A percentile compares a stretch with the other conserved stretches of the same genome.
Conservation (phyloP, 2,797 vertebrate genomes). For the Sternotherus odoratus region DNA sequence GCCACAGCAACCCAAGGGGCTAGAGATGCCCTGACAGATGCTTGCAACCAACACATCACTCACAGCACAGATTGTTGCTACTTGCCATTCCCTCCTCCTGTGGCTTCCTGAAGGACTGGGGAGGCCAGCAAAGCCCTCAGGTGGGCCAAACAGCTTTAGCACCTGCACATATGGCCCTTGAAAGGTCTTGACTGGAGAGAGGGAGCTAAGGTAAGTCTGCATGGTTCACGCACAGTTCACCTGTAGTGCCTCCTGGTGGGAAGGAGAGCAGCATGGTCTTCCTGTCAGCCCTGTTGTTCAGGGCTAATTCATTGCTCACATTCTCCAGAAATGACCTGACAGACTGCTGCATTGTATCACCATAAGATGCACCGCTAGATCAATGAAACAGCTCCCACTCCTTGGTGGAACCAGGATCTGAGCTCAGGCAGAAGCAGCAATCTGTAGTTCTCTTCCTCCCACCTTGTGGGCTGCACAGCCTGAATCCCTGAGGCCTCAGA, state of each 20-base stretch:
- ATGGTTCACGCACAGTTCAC: neutral
- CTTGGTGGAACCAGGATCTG: neutral
- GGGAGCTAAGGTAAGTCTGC: accelerated
- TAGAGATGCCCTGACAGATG: neutral
- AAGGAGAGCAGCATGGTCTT: neutral
- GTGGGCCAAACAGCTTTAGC: neutral
- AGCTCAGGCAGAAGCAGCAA: neutral
- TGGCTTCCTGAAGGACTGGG: neutral
- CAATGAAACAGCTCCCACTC: neutral
- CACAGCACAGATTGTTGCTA: neutral
- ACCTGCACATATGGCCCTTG: neutral
- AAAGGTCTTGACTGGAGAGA: neutral
- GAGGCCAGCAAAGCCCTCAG: accelerated
- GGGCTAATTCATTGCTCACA: neutral
- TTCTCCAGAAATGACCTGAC: neutral
- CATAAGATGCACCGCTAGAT: neutral
- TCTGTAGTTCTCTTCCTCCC: neutral
- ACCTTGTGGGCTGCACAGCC: neutral
- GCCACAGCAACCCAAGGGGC: neutral
- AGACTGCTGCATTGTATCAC: neutral
- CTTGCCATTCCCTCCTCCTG: neutral
- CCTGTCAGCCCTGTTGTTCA: neutral
- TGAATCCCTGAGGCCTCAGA: neutral
- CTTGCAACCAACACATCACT: neutral
- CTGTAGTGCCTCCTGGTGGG: neutral